A percentile compares a stretch with the other conserved stretches of the same genome.
phyloP scores from a whole-genome alignment of 2,888 invertebrate species.

The Lymantria monacha region DNA sequence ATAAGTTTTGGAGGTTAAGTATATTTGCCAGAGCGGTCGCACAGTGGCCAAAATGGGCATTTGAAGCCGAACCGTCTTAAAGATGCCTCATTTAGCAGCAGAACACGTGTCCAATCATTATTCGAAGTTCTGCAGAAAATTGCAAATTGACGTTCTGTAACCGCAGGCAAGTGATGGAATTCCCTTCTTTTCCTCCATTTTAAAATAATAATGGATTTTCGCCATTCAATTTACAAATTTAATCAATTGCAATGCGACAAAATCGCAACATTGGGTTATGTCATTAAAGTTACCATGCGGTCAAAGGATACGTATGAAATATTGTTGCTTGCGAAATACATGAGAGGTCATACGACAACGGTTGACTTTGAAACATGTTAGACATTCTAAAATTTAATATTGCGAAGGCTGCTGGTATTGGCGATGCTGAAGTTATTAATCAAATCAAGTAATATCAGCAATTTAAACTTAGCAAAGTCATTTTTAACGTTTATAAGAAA shows the following conservation, averaged over 20 bases:
- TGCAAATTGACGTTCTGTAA: too few relatives aligned
- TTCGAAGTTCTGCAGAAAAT: too few relatives aligned
- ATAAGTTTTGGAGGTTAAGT: too few relatives aligned
- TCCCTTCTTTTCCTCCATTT: too few relatives aligned
- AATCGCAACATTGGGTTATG: constrained; percentile 1
- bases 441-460: not conserved
- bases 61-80: too few relatives aligned
- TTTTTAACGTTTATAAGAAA: too few relatives aligned
- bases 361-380: constrained; percentile 28
- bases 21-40: too few relatives aligned
- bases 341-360: constrained; percentile 8
- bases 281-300: constrained; percentile 28
- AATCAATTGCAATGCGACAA: not conserved
- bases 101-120: too few relatives aligned
- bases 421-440: constrained; percentile 9
- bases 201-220: too few relatives aligned
- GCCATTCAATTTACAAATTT: not conserved
- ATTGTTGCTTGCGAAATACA: constrained; percentile 27
- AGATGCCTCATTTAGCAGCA: too few relatives aligned
- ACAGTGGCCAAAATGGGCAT: not conserved
- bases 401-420: constrained; percentile 11
- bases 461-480: too few relatives aligned
- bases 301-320: constrained; percentile 30
- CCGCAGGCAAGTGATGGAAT: too few relatives aligned
- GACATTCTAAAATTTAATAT: constrained; percentile 25